These are phyloP conservation scores for Pycnonotus jocosus DNA, from an alignment of 2,113 vertebrate genomes.

Conservation along the genomic window DNA sequence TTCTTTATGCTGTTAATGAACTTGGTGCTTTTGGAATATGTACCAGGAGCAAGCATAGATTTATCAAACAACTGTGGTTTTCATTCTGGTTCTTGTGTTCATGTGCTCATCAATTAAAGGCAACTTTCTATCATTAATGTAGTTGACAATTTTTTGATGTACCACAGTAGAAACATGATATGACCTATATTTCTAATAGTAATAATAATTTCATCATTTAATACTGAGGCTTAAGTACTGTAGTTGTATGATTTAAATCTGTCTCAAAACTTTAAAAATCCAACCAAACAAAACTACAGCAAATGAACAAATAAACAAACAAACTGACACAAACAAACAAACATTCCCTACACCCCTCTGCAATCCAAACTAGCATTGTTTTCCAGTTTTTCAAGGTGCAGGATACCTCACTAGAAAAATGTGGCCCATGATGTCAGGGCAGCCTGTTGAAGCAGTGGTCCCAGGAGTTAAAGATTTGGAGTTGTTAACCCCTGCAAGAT, in stretches of 20 bases:
- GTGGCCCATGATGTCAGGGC: neutral
- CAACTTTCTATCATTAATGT: neutral
- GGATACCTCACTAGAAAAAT: neutral
- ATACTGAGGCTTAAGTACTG: neutral
- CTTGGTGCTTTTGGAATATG: neutral
- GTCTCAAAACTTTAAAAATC: neutral
- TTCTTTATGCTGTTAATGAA: neutral
- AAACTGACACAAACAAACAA: neutral
- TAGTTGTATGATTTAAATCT: neutral
- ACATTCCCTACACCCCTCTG: fast-evolving
- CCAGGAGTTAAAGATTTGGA: neutral
- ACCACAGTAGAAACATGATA: neutral
- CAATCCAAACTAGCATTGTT: neutral
- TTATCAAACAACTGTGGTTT: neutral
- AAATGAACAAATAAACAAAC: neutral
- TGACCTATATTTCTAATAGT: neutral
- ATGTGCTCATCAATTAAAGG: neutral
- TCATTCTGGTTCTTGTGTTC: neutral
- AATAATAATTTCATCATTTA: neutral
- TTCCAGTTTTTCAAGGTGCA: neutral
- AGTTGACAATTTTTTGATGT: neutral
- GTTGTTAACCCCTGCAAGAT: neutral
- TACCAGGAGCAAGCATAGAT: neutral
- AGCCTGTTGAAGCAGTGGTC: neutral
- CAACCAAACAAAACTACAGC: neutral